phyloP scores from a whole-genome alignment of 1,140 invertebrate species.

The Nautilus pompilius region DNA sequence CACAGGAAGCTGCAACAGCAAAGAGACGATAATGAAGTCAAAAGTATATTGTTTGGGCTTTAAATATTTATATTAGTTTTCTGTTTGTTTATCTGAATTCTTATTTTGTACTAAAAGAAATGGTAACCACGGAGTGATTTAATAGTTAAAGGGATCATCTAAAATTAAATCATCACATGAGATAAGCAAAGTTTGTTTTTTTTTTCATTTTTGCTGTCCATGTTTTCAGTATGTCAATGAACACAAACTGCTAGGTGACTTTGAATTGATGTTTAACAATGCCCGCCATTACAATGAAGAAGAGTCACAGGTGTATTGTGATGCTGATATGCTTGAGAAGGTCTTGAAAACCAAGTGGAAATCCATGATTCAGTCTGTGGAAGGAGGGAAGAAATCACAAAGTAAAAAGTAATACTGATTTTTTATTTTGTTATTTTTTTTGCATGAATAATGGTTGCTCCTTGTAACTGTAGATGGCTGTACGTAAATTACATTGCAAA shows the following conservation, averaged over 20 bases:
- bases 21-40: too few relatives aligned
- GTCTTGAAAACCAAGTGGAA: constrained; percentile 80
- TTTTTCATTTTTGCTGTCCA: not conserved
- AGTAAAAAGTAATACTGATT: constrained; percentile 17
- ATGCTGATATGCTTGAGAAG: constrained; percentile 84
- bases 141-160: too few relatives aligned
- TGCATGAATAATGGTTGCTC: too few relatives aligned
- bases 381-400: constrained; percentile 12
- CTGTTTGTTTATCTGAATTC: too few relatives aligned
- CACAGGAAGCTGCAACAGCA: too few relatives aligned
- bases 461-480: too few relatives aligned
- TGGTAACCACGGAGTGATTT: too few relatives aligned
- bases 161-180: not conserved
- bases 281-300: constrained; percentile 96
- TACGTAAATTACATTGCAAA: too few relatives aligned
- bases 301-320: constrained; percentile 89
- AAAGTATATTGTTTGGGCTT: too few relatives aligned
- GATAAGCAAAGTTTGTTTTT: not conserved
- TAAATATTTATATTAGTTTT: too few relatives aligned
- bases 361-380: constrained; percentile 27
- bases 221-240: constrained; percentile 61
- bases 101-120: too few relatives aligned
- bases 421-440: constrained; percentile 5
- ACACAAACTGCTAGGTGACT: constrained; percentile 67
- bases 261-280: constrained; percentile 90